Conservation (phyloP, 2,888 invertebrate species). For the Harpalus rufipes region DNA sequence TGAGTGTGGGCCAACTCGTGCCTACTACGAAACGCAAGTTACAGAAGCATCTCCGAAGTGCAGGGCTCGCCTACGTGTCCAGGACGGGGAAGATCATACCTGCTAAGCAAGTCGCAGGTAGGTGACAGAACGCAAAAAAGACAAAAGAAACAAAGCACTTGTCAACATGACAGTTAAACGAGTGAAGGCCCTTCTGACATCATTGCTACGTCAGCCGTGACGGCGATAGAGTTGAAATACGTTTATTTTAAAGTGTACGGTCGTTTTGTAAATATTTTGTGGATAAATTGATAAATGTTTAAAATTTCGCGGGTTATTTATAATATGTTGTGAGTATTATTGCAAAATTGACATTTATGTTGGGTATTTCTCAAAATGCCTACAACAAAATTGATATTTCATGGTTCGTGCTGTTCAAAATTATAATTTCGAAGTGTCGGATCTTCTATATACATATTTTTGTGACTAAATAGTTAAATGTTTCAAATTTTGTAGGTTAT, state of each 20-base stretch:
- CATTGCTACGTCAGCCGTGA: constrained; percentile 67
- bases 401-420: too few species aligned
- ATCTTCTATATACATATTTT: too few species aligned
- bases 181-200: constrained; percentile 67
- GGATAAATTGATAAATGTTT: too few species aligned
- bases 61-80: constrained; percentile 78
- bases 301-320: too few species aligned
- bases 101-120: constrained; percentile 78
- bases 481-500: too few species aligned
- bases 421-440: too few species aligned
- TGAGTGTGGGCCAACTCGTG: constrained; percentile 75
- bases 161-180: constrained; percentile 71
- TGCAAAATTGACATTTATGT: too few species aligned
- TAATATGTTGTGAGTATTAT: too few species aligned
- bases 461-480: too few species aligned
- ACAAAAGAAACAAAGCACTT: constrained; percentile 57
- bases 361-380: too few species aligned
- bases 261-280: not conserved
- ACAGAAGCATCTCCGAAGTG: constrained; percentile 77
- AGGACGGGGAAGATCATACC: constrained; percentile 78
- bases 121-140: constrained; percentile 68
- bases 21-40: constrained; percentile 77
- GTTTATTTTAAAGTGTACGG: not conserved
- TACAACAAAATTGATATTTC: too few species aligned
- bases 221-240: constrained; percentile 2